Conservation (phyloP, 2,888 invertebrate species). For the Brachynemurus nebulosus region DNA sequence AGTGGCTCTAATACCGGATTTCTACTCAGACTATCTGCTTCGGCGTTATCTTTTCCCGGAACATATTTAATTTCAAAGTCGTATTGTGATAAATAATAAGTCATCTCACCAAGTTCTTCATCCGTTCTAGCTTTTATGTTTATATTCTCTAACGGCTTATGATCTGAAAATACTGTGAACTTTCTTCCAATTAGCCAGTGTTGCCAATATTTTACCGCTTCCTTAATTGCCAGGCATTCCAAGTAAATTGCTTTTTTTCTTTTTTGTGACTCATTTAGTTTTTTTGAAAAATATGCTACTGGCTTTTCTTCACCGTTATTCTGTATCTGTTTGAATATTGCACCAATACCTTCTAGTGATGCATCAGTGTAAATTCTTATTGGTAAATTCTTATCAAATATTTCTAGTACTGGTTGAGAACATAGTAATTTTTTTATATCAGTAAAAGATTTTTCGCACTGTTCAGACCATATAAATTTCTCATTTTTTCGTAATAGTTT, state of each 20-base stretch:
- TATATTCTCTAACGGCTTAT: conserved; percentile 16
- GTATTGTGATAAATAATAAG: not conserved
- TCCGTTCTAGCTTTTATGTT: conserved; percentile 6
- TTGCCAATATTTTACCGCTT: conserved; percentile 14
- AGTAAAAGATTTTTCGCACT: too few relatives aligned
- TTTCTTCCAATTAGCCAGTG: conserved; percentile 18
- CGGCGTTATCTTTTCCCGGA: conserved; percentile 5
- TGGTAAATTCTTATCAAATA: too few relatives aligned
- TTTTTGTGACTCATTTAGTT: conserved; percentile 18
- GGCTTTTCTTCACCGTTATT: conserved; percentile 10
- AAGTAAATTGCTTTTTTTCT: conserved; percentile 18
- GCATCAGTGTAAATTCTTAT: too few relatives aligned
- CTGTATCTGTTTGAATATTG: conserved; percentile 17
- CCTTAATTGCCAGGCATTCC: conserved; percentile 18
- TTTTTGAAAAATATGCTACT: conserved; percentile 18
- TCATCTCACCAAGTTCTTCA: not conserved
- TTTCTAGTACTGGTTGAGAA: too few relatives aligned
- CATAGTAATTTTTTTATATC: too few relatives aligned
- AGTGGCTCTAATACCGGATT: conserved; percentile 15
- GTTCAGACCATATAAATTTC: too few relatives aligned
- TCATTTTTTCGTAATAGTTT: too few relatives aligned
- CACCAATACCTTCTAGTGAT: too few relatives aligned
- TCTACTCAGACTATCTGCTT: conserved; percentile 14
- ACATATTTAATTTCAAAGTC: conserved; percentile 3
- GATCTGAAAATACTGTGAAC: conserved; percentile 18